Conservation (phyloP, 2,888 invertebrate species). For the Tupiocoris notatus region DNA sequence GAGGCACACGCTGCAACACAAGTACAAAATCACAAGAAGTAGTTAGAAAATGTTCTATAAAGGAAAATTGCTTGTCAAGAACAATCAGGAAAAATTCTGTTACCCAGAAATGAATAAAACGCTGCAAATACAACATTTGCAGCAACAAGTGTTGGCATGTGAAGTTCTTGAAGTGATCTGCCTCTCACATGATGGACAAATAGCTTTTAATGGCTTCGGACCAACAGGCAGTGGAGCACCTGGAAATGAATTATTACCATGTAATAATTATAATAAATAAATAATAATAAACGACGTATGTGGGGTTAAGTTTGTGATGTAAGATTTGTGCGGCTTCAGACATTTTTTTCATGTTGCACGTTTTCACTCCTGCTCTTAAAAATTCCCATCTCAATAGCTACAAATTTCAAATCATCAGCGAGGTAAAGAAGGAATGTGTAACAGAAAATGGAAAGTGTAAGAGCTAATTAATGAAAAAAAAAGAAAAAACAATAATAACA, state of each 20-base stretch:
- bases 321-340: too few species aligned
- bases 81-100: slow-evolving; percentile 6
- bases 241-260: slow-evolving; percentile 6
- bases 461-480: too few species aligned
- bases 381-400: too few species aligned
- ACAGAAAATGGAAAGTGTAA: too few species aligned
- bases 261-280: too few species aligned
- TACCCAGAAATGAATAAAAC: slow-evolving; percentile 28
- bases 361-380: too few species aligned
- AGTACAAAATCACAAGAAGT: slow-evolving; percentile 6
- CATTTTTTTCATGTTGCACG: too few species aligned
- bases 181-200: slow-evolving; percentile 29
- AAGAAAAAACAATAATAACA: too few species aligned
- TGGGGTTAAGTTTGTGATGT: too few species aligned
- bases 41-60: background rate
- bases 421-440: too few species aligned
- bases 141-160: slow-evolving; percentile 31
- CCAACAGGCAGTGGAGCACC: slow-evolving; percentile 40
- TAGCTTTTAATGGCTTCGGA: slow-evolving; percentile 37
- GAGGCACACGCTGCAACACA: slow-evolving; percentile 33
- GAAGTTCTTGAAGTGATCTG: slow-evolving; percentile 34
- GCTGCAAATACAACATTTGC: slow-evolving; percentile 34
- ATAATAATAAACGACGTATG: too few species aligned
- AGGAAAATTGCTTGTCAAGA: background rate
- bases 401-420: too few species aligned